phyloP scores from a whole-genome alignment of 2,113 vertebrate species.

The Oostethus manadensis region DNA sequence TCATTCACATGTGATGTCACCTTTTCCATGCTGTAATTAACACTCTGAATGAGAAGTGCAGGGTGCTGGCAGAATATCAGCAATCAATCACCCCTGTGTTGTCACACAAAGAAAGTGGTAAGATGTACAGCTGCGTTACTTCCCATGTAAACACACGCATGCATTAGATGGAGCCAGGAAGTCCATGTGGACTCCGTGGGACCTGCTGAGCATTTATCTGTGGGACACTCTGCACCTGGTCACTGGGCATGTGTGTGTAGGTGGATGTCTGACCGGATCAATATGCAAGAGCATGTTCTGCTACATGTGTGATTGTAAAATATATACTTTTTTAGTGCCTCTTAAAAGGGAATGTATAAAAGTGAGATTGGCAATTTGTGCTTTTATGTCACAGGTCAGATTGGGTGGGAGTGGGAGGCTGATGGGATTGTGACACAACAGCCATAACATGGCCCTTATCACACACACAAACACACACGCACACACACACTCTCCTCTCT shows the following conservation, averaged over 20 bases:
- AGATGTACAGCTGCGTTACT: conserved; percentile 53
- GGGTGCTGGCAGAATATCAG: conserved; percentile 17
- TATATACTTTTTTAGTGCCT: not conserved
- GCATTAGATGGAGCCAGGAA: conserved; percentile 31
- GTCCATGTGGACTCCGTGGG: conserved; percentile 25
- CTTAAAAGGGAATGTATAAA: not conserved
- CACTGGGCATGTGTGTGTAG: not conserved
- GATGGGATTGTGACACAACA: conserved; percentile 51
- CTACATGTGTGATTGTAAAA: not conserved
- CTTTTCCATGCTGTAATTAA: conserved; percentile 29
- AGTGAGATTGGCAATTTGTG: conserved; percentile 17
- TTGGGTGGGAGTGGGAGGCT: conserved; percentile 32
- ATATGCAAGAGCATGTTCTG: not conserved
- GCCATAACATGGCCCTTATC: conserved; percentile 19
- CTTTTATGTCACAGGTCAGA: conserved; percentile 49
- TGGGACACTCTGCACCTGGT: conserved; percentile 58
- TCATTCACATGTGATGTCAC: conserved; percentile 35
- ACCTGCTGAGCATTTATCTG: conserved; percentile 52
- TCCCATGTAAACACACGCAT: conserved; percentile 49
- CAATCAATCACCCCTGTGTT: conserved; percentile 39
- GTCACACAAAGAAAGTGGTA: conserved; percentile 58
- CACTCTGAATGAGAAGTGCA: conserved; percentile 34
- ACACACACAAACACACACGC: conserved; percentile 10
- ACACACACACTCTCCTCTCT: conserved; percentile 14
- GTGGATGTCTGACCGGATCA: not conserved